These are phyloP conservation scores for Eira barbara DNA, from an alignment of 2,113 vertebrate species.

Conservation along the genomic window DNA sequence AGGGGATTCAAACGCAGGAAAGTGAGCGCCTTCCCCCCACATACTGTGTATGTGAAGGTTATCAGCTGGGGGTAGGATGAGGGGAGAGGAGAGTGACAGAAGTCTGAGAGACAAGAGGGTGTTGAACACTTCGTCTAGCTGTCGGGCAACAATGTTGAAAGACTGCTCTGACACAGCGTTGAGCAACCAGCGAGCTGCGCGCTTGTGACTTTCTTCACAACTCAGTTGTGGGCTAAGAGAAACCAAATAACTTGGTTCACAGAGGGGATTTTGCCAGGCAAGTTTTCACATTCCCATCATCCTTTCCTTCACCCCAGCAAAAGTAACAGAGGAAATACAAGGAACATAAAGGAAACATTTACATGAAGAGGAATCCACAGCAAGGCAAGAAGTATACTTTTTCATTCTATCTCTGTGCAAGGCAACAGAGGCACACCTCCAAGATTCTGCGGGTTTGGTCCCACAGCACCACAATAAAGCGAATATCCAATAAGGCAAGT, in stretches of 20 bases:
- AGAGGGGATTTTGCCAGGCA: not conserved
- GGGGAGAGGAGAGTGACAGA: not conserved
- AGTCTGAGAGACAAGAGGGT: not conserved
- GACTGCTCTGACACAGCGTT: not conserved
- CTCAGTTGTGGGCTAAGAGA: not conserved
- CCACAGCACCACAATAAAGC: not conserved
- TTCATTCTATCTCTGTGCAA: not conserved
- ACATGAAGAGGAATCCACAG: not conserved
- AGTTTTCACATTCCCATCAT: not conserved
- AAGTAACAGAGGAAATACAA: not conserved
- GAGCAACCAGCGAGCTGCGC: not conserved
- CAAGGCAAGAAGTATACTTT: not conserved
- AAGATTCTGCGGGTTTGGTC: not conserved
- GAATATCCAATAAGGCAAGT: not conserved
- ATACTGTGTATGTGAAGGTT: not conserved
- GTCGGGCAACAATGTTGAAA: not conserved
- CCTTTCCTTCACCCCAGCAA: not conserved
- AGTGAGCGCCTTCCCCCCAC: not conserved
- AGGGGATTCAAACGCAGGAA: not conserved
- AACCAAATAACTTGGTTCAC: not conserved
- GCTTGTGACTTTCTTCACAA: not conserved
- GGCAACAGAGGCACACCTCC: not conserved
- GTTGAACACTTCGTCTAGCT: rapidly evolving
- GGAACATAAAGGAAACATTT: not conserved
- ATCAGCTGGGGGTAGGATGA: no score